These are phyloP conservation scores for Potamilus streckersoni DNA, from an alignment of 1,140 invertebrate species.

Conservation along the genomic window DNA sequence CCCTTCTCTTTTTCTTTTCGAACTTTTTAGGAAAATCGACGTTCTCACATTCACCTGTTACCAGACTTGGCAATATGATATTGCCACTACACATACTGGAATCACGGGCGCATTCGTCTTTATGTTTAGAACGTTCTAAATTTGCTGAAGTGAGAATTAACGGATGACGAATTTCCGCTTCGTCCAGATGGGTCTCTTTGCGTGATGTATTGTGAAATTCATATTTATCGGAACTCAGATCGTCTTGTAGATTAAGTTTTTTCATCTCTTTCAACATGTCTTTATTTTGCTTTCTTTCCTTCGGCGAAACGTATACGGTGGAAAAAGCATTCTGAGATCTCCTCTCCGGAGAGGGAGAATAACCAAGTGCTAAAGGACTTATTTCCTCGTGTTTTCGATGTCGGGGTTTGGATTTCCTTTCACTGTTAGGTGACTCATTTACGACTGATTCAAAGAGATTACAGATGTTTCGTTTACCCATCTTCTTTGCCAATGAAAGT, in stretches of 20 bases:
- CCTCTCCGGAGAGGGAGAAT: conserved; percentile 24
- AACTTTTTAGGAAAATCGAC: conserved; percentile 10
- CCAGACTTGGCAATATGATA: no score
- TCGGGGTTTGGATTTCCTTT: conserved; percentile 10
- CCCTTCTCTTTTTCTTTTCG: conserved; percentile 9
- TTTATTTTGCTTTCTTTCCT: no score
- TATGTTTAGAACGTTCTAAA: no score
- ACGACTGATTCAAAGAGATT: conserved; percentile 1
- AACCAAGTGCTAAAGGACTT: conserved; percentile 11
- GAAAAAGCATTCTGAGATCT: not conserved
- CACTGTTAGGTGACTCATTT: not conserved
- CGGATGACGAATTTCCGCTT: no score
- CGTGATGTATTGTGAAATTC: no score
- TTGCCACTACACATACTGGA: no score
- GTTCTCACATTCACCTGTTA: not conserved
- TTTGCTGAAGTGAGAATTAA: no score
- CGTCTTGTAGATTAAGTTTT: no score
- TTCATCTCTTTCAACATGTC: no score
- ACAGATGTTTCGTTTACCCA: not conserved
- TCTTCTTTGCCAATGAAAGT: conserved; percentile 15
- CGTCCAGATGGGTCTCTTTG: no score
- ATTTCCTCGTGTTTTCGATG: conserved; percentile 3
- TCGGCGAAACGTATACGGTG: conserved; percentile 1
- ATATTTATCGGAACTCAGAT: no score
- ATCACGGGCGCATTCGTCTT: no score